Percentiles rank a stretch among this genome's conserved stretches.
Conservation (phyloP, 2,888 invertebrate genomes). For the Plagiodera versicolora region DNA sequence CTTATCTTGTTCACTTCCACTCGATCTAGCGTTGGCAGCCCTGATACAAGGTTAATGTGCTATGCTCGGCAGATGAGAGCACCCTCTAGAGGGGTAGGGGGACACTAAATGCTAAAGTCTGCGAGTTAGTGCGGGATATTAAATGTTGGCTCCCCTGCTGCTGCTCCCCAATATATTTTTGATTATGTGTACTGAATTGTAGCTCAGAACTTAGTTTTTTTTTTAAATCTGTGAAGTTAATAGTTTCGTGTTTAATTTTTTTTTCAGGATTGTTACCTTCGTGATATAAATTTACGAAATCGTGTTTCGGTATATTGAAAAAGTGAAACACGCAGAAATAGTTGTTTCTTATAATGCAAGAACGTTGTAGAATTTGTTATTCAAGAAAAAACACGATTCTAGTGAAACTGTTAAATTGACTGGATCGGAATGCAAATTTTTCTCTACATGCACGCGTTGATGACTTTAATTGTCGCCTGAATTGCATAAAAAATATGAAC, state of each 20-base stretch:
- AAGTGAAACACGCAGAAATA: background rate
- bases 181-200: too few species aligned
- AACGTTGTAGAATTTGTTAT: slow-evolving; percentile 9
- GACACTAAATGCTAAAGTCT: background rate
- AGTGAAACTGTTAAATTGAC: slow-evolving; percentile 3
- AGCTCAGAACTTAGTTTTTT: too few species aligned
- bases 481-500: background rate
- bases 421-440: background rate
- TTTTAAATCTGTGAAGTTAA: too few species aligned
- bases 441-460: background rate
- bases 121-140: background rate
- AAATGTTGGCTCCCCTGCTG: background rate
- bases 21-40: background rate
- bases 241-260: too few species aligned
- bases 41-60: background rate
- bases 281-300: too few species aligned
- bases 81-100: too few species aligned
- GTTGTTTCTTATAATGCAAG: background rate
- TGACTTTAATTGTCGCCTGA: background rate
- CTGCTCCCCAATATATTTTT: background rate
- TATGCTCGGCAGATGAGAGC: background rate
- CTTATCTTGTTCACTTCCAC: slow-evolving; percentile 1
- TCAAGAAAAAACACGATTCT: slow-evolving; percentile 3
- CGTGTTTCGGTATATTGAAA: background rate
- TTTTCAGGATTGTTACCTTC: too few species aligned